Base-by-base conservation (phyloP, 2,113 vertebrate species). In the Rhinogobius similis region DNA sequence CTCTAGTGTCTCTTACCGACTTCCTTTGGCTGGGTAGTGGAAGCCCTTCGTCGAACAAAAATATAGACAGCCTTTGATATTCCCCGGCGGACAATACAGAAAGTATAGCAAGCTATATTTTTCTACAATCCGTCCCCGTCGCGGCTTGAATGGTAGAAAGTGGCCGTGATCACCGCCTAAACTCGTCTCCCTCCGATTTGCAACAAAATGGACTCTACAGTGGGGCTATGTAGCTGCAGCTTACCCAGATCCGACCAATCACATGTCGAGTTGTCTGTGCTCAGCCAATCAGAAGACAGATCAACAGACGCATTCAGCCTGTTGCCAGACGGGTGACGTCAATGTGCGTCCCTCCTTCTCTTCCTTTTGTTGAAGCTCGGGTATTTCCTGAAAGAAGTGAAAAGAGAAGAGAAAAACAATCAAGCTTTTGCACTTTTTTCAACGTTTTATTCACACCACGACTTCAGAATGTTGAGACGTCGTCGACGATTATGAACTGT, bases 121-220 rank as follows among this genome's bases (percentile, higher is more conserved):
- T 72, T 84, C 38, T 61, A 73, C 78, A 83, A 69, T 62, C 82
- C 70, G 68, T 67, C 66, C 44, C 71, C 68, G 10, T 68, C 41
- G 46, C 67, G 55, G 66, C 11, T 74, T 56, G 1, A 2, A 38
- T 56, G 76, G 3, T 73, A 58, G 64, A 73, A 70, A 62, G 55
- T 56, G 44, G 24, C 26, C 27, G 64, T 27, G 5, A 4, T 14
- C 43, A 1, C 52, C 62, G 14, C 78, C 73, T 59, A 66, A 73
- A 12, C 76, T 83, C 73, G 75, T 71, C 83, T 86, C 78, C 62
- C 73, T 90, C 89, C 86, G 76, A 82, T 85, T 89, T 89, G 86
- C 90, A 89, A 93, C 92, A 94, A 94, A 94, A 94, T 94, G 93
- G 93, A 82, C 62, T 63, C 91, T 73, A 65, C 63, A 38, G 24